Percentiles rank a stretch among this genome's conserved stretches.
These are phyloP conservation scores for Silvanus unidentatus DNA, from an alignment of 2,888 invertebrate genomes.

Conservation along the genomic window DNA sequence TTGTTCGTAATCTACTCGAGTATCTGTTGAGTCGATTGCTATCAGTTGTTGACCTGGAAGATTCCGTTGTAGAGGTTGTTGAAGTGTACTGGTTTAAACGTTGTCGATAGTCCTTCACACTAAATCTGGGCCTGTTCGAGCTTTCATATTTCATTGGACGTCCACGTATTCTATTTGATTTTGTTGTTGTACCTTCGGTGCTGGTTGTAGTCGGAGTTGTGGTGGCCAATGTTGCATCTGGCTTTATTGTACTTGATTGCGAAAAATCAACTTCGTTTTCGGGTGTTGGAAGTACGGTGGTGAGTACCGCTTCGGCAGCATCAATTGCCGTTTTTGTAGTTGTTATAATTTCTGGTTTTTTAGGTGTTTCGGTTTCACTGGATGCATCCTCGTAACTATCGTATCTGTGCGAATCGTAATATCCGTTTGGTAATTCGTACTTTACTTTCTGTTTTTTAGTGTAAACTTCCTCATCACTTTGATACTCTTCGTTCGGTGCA, in stretches of 20 bases:
- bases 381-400: slow-evolving; percentile 7
- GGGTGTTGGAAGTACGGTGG: slow-evolving; percentile 18
- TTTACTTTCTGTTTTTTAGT: slow-evolving; percentile 4
- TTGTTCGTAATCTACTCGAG: slow-evolving; percentile 47
- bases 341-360: slow-evolving; percentile 2
- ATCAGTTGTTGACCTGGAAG: slow-evolving; percentile 16
- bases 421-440: slow-evolving; percentile 6
- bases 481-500: not conserved
- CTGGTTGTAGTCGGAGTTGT: slow-evolving; percentile 41
- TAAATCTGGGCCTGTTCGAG: slow-evolving; percentile 63
- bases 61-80: slow-evolving; percentile 40
- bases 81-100: slow-evolving; percentile 53
- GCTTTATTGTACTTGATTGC: slow-evolving; percentile 9
- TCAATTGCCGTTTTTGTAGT: slow-evolving; percentile 4
- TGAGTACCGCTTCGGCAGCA: not conserved
- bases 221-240: slow-evolving; percentile 28
- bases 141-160: slow-evolving; percentile 52
- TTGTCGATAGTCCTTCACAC: slow-evolving; percentile 70
- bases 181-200: slow-evolving; percentile 31
- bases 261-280: slow-evolving; percentile 40
- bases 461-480: slow-evolving; percentile 6
- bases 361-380: slow-evolving; percentile 11
- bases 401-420: slow-evolving; percentile 5
- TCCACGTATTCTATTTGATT: slow-evolving; percentile 28
- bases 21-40: slow-evolving; percentile 20